Conservation (phyloP, 2,797 vertebrate genomes). For the Anguilla anguilla region DNA sequence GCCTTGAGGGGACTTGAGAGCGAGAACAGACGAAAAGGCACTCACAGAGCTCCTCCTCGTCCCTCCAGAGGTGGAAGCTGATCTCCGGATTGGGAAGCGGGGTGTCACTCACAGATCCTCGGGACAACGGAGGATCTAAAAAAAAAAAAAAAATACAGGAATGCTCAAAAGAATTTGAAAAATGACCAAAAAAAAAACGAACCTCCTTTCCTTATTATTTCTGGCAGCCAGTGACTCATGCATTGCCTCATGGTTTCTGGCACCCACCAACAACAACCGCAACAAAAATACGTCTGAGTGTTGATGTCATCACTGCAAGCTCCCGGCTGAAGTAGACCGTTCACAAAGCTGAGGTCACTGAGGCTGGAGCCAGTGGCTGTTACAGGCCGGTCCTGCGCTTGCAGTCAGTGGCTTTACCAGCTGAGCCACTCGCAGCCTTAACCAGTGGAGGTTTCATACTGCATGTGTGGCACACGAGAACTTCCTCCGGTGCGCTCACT, state of each 20-base stretch:
- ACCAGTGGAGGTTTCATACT: no score
- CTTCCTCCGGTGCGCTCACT: no score
- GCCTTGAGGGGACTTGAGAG: no score
- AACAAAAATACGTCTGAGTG: neutral
- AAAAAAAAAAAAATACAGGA: constrained; percentile 44
- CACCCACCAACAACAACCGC: constrained; percentile 16
- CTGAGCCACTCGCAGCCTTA: no score
- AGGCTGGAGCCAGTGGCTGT: neutral
- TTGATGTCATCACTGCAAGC: neutral
- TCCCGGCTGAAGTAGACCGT: neutral
- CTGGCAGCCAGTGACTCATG: constrained; percentile 35
- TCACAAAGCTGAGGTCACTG: neutral
- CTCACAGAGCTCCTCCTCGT: constrained; percentile 91
- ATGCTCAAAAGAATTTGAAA: constrained; percentile 54
- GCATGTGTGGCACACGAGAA: no score
- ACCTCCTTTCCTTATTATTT: constrained; percentile 35
- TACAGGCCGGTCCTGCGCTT: neutral
- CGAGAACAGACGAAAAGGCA: constrained; percentile 26
- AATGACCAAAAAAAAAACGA: constrained; percentile 56
- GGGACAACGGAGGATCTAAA: constrained; percentile 65
- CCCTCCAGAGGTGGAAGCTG: constrained; percentile 88
- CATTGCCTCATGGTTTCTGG: constrained; percentile 39
- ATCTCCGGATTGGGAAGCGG: constrained; percentile 88
- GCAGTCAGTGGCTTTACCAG: no score
- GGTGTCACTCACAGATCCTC: constrained; percentile 60